A percentile compares a stretch with the other conserved stretches of the same genome.
These are phyloP conservation scores for Lampris incognitus DNA, from an alignment of 2,113 vertebrate species.

Conservation along the genomic window DNA sequence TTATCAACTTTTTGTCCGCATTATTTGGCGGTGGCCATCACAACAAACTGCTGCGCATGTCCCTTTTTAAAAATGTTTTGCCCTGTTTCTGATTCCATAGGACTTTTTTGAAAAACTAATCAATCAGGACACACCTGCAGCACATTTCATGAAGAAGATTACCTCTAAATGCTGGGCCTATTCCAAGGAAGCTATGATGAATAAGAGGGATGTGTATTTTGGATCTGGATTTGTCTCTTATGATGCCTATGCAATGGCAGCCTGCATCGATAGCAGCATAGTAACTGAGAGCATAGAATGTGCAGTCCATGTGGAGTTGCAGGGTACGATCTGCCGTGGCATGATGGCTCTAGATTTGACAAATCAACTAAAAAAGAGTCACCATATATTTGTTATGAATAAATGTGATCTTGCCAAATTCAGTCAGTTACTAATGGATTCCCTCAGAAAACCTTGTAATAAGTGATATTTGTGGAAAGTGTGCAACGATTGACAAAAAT, in stretches of 20 bases:
- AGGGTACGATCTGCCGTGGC: conserved; percentile 75
- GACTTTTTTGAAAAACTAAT: conserved; percentile 80
- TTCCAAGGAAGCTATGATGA: conserved; percentile 48
- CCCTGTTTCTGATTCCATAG: conserved; percentile 47
- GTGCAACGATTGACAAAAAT: too few relatives aligned
- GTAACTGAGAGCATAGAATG: conserved; percentile 72
- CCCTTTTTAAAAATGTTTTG: neutral
- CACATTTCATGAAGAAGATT: conserved; percentile 80
- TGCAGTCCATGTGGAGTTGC: conserved; percentile 77
- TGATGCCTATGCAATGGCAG: conserved; percentile 79
- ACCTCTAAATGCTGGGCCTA: conserved; percentile 75
- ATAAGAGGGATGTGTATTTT: conserved; percentile 65
- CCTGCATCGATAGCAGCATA: conserved; percentile 75
- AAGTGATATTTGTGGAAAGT: neutral
- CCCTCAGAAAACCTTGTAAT: conserved; percentile 59
- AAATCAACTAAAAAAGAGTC: conserved; percentile 70
- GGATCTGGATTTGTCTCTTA: conserved; percentile 80
- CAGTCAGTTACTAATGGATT: conserved; percentile 67
- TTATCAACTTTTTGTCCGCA: too few relatives aligned
- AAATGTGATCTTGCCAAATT: conserved; percentile 75
- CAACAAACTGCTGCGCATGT: neutral
- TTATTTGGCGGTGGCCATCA: neutral
- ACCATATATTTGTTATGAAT: conserved; percentile 71
- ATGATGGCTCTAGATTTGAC: conserved; percentile 80
- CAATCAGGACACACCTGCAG: conserved; percentile 70